phyloP scores from a whole-genome alignment of 2,113 vertebrate genomes.

The Sminthopsis crassicaudata region DNA sequence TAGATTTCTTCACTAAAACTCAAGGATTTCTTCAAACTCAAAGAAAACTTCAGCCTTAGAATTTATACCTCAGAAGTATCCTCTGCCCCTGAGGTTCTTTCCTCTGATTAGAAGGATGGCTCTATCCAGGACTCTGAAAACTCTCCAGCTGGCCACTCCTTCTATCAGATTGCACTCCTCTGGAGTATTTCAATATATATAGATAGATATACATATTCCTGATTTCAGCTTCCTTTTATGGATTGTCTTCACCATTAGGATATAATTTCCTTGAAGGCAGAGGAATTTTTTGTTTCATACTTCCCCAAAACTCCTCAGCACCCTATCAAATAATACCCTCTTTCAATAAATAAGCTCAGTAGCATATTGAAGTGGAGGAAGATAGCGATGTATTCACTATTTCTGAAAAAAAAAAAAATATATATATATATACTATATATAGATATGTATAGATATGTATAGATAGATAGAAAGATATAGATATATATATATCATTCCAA shows the following conservation, averaged over 20 bases:
- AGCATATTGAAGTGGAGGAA: not conserved
- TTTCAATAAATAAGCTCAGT: too few relatives aligned
- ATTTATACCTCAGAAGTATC: not conserved
- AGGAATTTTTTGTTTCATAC: not conserved
- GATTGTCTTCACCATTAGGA: not conserved
- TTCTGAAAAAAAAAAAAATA: not conserved
- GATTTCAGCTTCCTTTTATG: not conserved
- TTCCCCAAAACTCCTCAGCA: not conserved
- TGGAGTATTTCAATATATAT: not conserved
- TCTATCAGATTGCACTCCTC: not conserved
- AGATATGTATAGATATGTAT: too few relatives aligned
- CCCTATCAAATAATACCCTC: not conserved
- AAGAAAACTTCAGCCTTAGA: not conserved
- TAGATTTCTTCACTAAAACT: not conserved
- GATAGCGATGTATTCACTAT: not conserved
- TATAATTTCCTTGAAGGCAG: not conserved
- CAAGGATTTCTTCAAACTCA: not conserved
- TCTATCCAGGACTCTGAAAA: not conserved
- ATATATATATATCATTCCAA: not conserved
- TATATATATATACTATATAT: too few relatives aligned
- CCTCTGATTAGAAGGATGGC: too few relatives aligned
- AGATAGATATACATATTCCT: not conserved
- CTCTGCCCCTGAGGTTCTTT: not conserved
- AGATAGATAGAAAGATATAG: too few relatives aligned
- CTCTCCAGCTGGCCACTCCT: not conserved